Base-by-base conservation (phyloP, 2,888 invertebrate genomes). In the Sceliomorpha sp. region DNA sequence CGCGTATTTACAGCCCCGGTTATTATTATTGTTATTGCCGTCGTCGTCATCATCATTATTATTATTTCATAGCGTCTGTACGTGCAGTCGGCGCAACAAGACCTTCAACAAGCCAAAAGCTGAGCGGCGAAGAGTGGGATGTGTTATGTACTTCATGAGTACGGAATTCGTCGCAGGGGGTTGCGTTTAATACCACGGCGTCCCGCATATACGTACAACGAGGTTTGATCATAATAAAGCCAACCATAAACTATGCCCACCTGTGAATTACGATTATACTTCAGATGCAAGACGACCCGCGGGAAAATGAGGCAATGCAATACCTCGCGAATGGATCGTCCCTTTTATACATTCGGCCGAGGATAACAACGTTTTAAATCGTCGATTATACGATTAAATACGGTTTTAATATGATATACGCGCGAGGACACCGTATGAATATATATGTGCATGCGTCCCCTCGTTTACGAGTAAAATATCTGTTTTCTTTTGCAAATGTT, bases 171-270 rank as follows among this genome's bases (percentile, higher is more conserved):
- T 56, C 24, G 51, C 39, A 45, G 51, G 51, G 32, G 44, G 51
- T 37, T 51, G 66, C 39, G 58, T 58, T 64, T 56, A 58, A 51
- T 45, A 40, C 15, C 14, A 24, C 34, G 7, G 10, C 14, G 7
- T 27, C 40, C 12, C 9, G 27, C 15, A 15, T 27, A 31, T 42
- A 27, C 9, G 14, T 37, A 15, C 6, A 20, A 26, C 26, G 14
- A 45, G 12, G 32, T 53, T 66, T 66, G 64, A 51, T 51, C 55
- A 50, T 56, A 66, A 51, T 59, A 66, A 66, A 53, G 53, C 53
- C 36, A 15, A 7, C 39, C 64, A 51, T 66, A 51, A 58, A 66
- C 58, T 51, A 45, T 39, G 32, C 45, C 64, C 56, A 66, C 64
- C 56, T 50, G 64, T 51, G 64, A 62, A 51, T 56, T 39, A 14